Base-by-base conservation (phyloP, 2,113 vertebrate genomes). In the Gracilinanus agilis region DNA sequence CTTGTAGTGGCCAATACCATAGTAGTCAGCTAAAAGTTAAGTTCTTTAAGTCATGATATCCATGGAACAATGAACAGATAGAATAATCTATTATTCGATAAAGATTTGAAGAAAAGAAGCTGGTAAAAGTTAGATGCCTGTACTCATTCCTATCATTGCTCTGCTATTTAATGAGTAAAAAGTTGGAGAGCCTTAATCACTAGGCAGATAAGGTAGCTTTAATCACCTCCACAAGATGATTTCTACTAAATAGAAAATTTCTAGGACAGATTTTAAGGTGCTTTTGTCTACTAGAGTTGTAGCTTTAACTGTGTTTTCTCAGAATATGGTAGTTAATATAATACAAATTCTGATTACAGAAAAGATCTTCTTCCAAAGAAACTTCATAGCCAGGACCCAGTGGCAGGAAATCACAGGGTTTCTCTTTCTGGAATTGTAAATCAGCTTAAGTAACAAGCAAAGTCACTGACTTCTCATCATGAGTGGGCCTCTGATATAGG, bases 91-190 rank as follows among this genome's bases (percentile, higher is more conserved):
- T 92, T 90, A 61, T 92, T 97, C 56, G 54, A 95, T 53, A 94
- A 40, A 95, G 95, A 96, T 67, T 95, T 90, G 25, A 93, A 95
- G 44, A 94, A 92, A 93, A 55, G 11, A 53, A 95, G 5, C 56
- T 53, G 54, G 95, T 94, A n/a, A 24, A 67, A 94, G 92, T 94
- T 96, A 91, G 94, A 90, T 95, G 95, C 92, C 10, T 95, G 89
- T 91, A 95, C 9, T 93, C 89, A 93, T 54, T 83, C 40, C 8
- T 49, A 55, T 54, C 58, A n/a, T 88, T 96, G 93, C 93, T 44
- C n/a, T 92, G 10, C 93, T 93, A 94, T 54, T 94, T 95, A 75
- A 75, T 75, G 67, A 75, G 16, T 8, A 75, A 29, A 75, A 67
- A 75, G 67, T n/a, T 29, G 1, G 16, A 75, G 4, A 4, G 19